phyloP scores from a whole-genome alignment of 2,113 vertebrate genomes.

The Clarias gariepinus region DNA sequence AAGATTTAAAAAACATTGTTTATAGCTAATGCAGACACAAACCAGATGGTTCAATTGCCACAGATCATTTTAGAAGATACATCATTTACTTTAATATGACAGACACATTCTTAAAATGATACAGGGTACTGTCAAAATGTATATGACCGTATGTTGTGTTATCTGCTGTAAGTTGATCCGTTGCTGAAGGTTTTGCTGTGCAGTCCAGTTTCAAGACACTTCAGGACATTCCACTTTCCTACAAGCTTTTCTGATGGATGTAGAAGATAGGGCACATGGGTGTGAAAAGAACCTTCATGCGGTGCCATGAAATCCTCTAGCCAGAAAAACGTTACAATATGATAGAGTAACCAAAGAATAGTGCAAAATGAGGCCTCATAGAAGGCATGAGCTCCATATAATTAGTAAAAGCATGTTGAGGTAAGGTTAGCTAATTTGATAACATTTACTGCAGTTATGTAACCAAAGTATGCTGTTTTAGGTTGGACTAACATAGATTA shows the following conservation, averaged over 20 bases:
- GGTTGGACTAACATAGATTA: background rate
- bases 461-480: background rate
- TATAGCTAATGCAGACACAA: background rate
- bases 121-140: background rate
- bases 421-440: background rate
- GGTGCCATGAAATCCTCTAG: slow-evolving; percentile 35
- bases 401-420: background rate
- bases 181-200: background rate
- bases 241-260: slow-evolving; percentile 44
- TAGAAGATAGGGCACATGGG: slow-evolving; percentile 40
- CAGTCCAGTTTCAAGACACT: background rate
- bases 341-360: background rate
- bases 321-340: background rate
- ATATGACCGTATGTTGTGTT: slow-evolving; percentile 55
- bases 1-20: background rate
- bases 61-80: background rate
- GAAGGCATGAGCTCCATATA: background rate
- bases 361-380: background rate
- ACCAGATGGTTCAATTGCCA: background rate
- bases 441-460: background rate
- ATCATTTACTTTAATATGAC: background rate
- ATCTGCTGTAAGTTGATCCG: background rate
- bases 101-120: background rate
- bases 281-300: slow-evolving; percentile 39
- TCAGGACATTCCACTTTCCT: background rate